phyloP scores from a whole-genome alignment of 1,140 invertebrate species.

The Drosophila burlai region DNA sequence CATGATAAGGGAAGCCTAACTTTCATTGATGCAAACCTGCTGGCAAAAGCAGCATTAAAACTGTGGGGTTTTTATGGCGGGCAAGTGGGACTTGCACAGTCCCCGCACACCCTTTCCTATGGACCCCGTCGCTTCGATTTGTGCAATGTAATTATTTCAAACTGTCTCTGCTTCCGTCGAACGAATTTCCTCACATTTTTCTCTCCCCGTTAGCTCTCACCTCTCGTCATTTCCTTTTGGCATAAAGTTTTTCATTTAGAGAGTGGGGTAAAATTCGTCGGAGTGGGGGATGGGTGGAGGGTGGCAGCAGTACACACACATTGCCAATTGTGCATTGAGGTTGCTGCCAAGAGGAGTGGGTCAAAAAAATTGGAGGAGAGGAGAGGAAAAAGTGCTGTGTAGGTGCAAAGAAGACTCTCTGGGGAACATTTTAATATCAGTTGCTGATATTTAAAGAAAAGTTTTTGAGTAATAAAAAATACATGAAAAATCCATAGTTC shows the following conservation, averaged over 20 bases:
- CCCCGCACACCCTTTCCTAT: not conserved
- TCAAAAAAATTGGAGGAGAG: not conserved
- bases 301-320: slow-evolving; percentile 30
- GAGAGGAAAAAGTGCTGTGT: not conserved
- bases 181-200: slow-evolving; percentile 46
- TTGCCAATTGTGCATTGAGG: slow-evolving; percentile 73
- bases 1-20: not conserved
- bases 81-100: not conserved
- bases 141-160: slow-evolving; percentile 79
- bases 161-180: slow-evolving; percentile 77
- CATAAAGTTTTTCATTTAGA: slow-evolving; percentile 66
- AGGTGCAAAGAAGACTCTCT: not conserved
- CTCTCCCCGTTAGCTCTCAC: slow-evolving; percentile 17
- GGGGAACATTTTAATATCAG: not conserved
- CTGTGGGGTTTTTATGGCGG: not conserved
- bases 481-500: not conserved
- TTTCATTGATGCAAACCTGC: not conserved
- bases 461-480: not conserved
- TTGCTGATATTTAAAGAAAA: not conserved
- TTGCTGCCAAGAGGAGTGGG: slow-evolving; percentile 26
- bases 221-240: slow-evolving; percentile 59
- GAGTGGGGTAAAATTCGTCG: not conserved
- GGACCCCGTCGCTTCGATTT: slow-evolving; percentile 21
- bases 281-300: not conserved
- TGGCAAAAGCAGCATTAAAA: not conserved